phyloP scores from a whole-genome alignment of 2,888 invertebrate species.

The Glomeris marginata region DNA sequence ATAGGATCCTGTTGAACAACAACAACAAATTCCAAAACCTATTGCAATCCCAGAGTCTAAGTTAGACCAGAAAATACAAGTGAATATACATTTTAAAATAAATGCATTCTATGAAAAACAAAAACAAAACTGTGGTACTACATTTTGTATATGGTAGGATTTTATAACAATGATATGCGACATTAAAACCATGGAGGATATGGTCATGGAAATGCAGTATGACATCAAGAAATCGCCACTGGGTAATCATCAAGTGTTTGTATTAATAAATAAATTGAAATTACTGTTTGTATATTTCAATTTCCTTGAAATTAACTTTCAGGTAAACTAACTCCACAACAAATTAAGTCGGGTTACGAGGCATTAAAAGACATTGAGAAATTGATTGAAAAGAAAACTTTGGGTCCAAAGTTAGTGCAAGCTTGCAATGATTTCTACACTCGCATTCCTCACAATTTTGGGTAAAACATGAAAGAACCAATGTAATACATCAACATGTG shows the following conservation, averaged over 20 bases:
- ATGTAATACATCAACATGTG: no score
- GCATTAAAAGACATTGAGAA: slow-evolving; percentile 33
- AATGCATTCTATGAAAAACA: no score
- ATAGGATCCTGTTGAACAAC: slow-evolving; percentile 18
- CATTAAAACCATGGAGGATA: slow-evolving; percentile 34
- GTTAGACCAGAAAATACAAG: slow-evolving; percentile 23
- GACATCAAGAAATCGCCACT: slow-evolving; percentile 35
- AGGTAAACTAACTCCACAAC: slow-evolving; percentile 36
- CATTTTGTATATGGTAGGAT: slow-evolving; percentile 21
- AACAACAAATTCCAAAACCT: slow-evolving; percentile 17
- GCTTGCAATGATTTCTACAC: slow-evolving; percentile 39
- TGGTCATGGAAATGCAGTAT: slow-evolving; percentile 35
- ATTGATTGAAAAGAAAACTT: slow-evolving; percentile 25
- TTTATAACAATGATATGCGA: slow-evolving; percentile 35
- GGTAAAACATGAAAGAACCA: no score
- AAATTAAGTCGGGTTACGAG: slow-evolving; percentile 35
- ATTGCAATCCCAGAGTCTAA: slow-evolving; percentile 26
- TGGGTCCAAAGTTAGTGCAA: slow-evolving; percentile 24
- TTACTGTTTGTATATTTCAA: neutral
- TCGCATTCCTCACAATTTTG: slow-evolving; percentile 37
- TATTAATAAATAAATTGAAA: neutral
- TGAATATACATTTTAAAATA: neutral
- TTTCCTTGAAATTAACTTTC: slow-evolving; percentile 11
- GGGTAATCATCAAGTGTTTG: slow-evolving; percentile 28
- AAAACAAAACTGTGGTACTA: no score